These are phyloP conservation scores for Laterallus jamaicensis DNA, from an alignment of 2,113 vertebrate genomes.

Conservation along the genomic window DNA sequence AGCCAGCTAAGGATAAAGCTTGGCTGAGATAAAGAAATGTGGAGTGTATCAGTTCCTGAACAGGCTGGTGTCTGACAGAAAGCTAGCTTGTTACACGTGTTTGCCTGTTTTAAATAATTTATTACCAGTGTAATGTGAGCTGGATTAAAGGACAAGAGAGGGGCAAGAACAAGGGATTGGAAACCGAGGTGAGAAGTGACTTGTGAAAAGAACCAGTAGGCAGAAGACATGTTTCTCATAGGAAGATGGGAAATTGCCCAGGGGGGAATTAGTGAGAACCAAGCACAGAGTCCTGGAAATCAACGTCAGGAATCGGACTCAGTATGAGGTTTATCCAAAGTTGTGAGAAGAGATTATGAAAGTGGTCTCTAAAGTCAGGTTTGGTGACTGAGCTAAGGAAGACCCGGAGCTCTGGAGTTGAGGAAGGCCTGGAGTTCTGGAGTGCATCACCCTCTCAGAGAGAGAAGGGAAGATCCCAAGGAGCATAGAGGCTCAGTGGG, in stretches of 20 bases:
- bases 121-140: slow-evolving; percentile 19
- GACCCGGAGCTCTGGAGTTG: not conserved
- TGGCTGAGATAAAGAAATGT: not conserved
- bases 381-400: not conserved
- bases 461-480: not conserved
- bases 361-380: not conserved
- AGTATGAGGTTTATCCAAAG: not conserved
- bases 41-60: slow-evolving; percentile 28
- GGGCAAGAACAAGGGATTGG: not conserved
- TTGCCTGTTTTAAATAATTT: slow-evolving; percentile 56
- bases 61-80: not conserved
- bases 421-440: not conserved
- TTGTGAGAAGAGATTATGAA: not conserved
- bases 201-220: not conserved
- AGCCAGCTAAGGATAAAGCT: not conserved
- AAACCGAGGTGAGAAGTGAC: slow-evolving; percentile 1
- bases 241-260: not conserved
- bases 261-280: not conserved
- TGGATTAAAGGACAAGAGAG: slow-evolving; percentile 48
- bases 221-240: not conserved
- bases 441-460: not conserved
- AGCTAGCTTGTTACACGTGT: not conserved
- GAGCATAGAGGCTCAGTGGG: accelerated
- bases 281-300: not conserved
- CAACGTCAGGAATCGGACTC: not conserved